Conservation (phyloP, 1,140 invertebrate species). For the Lepeophtheirus salmonis region DNA sequence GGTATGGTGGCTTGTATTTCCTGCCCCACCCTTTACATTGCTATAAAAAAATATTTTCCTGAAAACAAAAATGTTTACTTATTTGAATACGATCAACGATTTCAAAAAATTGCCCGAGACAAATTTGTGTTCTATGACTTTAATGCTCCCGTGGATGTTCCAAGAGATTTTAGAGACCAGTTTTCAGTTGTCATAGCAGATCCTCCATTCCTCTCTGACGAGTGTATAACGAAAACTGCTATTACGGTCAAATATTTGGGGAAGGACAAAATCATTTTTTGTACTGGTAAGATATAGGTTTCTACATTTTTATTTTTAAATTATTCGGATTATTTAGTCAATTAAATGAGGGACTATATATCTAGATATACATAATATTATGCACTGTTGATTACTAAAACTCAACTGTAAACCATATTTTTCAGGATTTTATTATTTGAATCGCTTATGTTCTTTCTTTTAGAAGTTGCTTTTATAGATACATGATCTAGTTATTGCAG, state of each 20-base stretch:
- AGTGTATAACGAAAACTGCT: conserved; percentile 68
- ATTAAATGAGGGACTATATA: too few relatives aligned
- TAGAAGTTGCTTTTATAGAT: too few relatives aligned
- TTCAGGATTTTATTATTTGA: too few relatives aligned
- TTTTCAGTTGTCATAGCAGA: conserved; percentile 78
- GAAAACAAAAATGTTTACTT: conserved; percentile 28
- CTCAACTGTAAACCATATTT: too few relatives aligned
- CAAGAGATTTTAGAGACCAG: conserved; percentile 34
- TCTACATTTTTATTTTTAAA: conserved; percentile 30
- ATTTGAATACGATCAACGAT: conserved; percentile 39
- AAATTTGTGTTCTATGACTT: conserved; percentile 79
- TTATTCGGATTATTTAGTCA: too few relatives aligned
- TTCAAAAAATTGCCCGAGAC: conserved; percentile 45
- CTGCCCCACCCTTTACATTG: conserved; percentile 63
- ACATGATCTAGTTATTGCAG: too few relatives aligned
- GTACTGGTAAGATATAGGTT: conserved; percentile 45
- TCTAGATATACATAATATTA: too few relatives aligned
- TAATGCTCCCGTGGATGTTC: conserved; percentile 50
- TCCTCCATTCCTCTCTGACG: conserved; percentile 80
- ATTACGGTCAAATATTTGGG: conserved; percentile 53
- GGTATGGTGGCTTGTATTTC: conserved; percentile 58
- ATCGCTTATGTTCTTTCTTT: too few relatives aligned
- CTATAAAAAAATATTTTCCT: conserved; percentile 27
- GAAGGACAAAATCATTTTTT: conserved; percentile 64
- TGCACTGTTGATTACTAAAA: too few relatives aligned